Evolutionary conservation across 1,140 invertebrate species (phyloP), one percentile per base, ranked within the genome.

Genomic region (Paraescarpia echinospica): DNA sequence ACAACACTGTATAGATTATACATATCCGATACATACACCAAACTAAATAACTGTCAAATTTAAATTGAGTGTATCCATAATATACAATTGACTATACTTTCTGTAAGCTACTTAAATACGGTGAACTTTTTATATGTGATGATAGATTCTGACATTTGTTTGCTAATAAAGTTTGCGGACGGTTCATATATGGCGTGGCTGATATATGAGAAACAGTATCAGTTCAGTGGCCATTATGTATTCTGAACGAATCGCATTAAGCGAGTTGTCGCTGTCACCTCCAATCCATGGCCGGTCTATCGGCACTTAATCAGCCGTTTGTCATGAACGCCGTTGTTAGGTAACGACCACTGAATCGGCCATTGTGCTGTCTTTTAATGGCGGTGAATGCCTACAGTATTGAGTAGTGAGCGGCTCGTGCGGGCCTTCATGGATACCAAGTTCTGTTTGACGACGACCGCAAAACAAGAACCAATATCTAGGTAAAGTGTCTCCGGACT

Each of bases 1-100:
- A 90, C n/a, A 90, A 90, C 33, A 90, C 14, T 90, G 33, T 31
- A 31, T 0, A 33, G 18, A 90, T 31, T 9, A 77, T 94, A 93
- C 0, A 93, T 51, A 41, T 41, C 41, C 41, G 41, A 33, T 6
- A 89, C 34, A 18, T n/a, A 18, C 22, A 77, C 18, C 2, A 14
- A 77, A 1, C 59, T 77, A 77, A 77, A 18, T 77, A 14, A 18
- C 59, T 77, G 59, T 77, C 14, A 77, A 31, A 77, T 12, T 77
- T 22, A 77, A 77, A 4, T 77, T 18, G 8, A 27, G 27, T 77
- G 12, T 77, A 77, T 77, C 27, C 27, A 31, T 5, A n/a, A n/a
- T n/a, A 22, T 77, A 77, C 59, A 77, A 77, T 27, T 4, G 22
- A 27, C 27, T 27, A 31, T 27, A 18, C 59, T 77, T 77, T 77